These are phyloP conservation scores for Alouatta palliata DNA, from an alignment of 2,113 vertebrate species.

Conservation along the genomic window DNA sequence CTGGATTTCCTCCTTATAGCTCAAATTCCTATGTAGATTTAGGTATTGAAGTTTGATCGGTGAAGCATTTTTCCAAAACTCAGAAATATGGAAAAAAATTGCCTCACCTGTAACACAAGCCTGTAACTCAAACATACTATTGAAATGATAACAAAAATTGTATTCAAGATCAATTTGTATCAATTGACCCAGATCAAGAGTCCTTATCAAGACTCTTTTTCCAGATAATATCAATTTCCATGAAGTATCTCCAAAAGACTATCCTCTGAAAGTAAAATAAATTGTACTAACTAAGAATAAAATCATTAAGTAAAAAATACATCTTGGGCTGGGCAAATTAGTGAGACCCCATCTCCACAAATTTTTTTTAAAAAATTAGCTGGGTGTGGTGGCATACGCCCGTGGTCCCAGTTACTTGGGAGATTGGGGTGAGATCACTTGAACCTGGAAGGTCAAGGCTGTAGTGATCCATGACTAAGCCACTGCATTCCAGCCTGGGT, in stretches of 20 bases:
- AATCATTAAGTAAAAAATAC: background rate
- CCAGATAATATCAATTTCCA: background rate
- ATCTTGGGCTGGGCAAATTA: too few species aligned
- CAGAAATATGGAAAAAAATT: background rate
- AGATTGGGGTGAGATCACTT: too few species aligned
- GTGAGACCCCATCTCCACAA: too few species aligned
- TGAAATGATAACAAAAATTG: background rate
- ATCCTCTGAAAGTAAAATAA: background rate
- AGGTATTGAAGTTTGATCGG: background rate
- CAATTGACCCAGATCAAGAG: background rate
- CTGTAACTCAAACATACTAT: background rate
- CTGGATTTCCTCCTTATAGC: background rate
- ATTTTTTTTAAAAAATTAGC: too few species aligned
- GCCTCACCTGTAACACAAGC: background rate
- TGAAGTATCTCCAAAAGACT: background rate
- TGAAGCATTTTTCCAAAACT: background rate
- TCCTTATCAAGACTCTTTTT: background rate
- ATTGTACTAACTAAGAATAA: conserved; percentile 6
- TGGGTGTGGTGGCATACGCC: too few species aligned
- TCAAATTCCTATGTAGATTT: background rate
- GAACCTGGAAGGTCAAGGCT: too few species aligned
- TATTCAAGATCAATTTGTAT: background rate
- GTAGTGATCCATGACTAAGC: too few species aligned
- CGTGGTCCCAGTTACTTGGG: too few species aligned
- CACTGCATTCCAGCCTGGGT: too few species aligned